Evolutionary conservation across 1,140 invertebrate genomes (phyloP), one percentile per base, ranked within the genome.

Genomic region (Stegodyphus mimosarum): DNA sequence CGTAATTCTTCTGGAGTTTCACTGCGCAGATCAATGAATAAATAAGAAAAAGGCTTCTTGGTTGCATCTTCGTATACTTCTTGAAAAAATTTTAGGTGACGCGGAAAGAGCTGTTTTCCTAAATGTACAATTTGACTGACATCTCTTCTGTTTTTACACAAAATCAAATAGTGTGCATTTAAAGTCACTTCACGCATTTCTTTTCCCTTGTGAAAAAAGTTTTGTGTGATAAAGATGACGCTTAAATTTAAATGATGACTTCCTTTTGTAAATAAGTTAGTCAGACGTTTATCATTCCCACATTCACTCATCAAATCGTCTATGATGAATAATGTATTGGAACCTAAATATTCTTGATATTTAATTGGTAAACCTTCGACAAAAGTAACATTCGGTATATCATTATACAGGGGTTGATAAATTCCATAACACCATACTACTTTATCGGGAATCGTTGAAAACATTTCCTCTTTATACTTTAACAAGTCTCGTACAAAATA

Each of bases 191-290:
- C 66, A 52, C 76, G n/a, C 55, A 77, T 77, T 64, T 77, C 63
- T 63, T 66, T 77, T 13, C 75, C 75, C 33, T 77, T 64, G 18
- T 75, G 73, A 60, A 75, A 75, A 53, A 75, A 60, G 33, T 75
- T 75, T 50, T 75, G 73, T 17, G 53, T 53, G n/a, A 75, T 75
- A 33, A 67, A 55, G 55, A 55, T 17, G 1, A 33, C 17, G 6
- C 7, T 6, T 15, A 67, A 48, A 69, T 67, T 79, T 48, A 79
- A 53, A 69, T 79, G 76, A 53, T 79, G 76, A 69, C 76, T 79
- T 50, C 76, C 66, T 7, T 64, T 7, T 7, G 64, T 79, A 53
- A 67, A 79, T 4, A 79, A 17, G n/a, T 79, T 6, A 10, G 76
- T 52, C 15, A 79, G 6, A 6, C 17, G 10, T 52, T 73, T 73